Evolutionary conservation across 2,888 invertebrate species (phyloP).

Genomic region (Rhamnusium bicolor): DNA sequence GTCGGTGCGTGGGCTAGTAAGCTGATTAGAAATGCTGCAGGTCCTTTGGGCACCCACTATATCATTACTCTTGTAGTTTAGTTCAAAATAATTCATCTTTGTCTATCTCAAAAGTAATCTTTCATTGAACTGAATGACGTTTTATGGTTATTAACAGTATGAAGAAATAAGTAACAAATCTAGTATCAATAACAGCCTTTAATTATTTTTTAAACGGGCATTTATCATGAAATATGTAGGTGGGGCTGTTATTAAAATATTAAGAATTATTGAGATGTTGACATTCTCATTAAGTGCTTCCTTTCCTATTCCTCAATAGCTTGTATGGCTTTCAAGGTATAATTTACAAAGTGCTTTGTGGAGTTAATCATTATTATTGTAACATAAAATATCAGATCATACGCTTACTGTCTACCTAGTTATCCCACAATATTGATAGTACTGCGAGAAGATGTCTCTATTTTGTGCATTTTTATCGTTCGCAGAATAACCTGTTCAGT

Average conservation of each 20-base stretch:
- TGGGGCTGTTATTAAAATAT: neutral
- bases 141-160: neutral
- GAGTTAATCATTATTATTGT: neutral
- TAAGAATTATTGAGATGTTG: neutral
- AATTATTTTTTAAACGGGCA: neutral
- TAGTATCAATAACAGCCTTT: neutral
- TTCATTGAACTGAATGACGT: slow-evolving; percentile 30
- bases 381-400: neutral
- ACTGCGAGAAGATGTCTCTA: neutral
- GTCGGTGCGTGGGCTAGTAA: slow-evolving; percentile 50
- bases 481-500: no score
- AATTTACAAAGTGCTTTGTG: neutral
- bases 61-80: slow-evolving; percentile 55
- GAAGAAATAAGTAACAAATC: neutral
- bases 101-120: slow-evolving; percentile 26
- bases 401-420: neutral
- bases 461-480: no score
- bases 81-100: slow-evolving; percentile 41
- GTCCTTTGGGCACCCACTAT: slow-evolving; percentile 57
- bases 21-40: slow-evolving; percentile 59
- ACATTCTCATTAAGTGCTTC: neutral
- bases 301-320: neutral
- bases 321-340: neutral
- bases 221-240: neutral
- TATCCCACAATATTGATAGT: neutral